Evolutionary conservation across 1,140 invertebrate species (phyloP), one percentile per base, ranked within the genome.

Genomic region (Agraylea sexmaculata): DNA sequence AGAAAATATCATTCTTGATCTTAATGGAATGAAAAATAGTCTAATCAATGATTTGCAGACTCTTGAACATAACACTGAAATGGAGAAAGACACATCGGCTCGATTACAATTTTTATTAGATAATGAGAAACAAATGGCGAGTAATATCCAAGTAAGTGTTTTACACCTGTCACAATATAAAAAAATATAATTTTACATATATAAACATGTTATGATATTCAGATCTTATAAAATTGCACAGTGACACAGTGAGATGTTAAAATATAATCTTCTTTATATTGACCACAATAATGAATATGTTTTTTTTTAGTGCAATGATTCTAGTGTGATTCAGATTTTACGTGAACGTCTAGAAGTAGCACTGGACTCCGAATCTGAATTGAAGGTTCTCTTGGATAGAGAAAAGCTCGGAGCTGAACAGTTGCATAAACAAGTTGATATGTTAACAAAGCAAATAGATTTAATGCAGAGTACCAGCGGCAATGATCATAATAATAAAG

Each of bases 271-370:
- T n/a, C n/a, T n/a, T n/a, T n/a, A n/a, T n/a, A n/a, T n/a, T n/a
- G n/a, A n/a, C n/a, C n/a, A n/a, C n/a, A 22, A 34, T 27, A 13
- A 27, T 27, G 23, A 27, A 8, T 21, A n/a, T 23, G 18, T 8
- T 22, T 11, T 16, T 44, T 46, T 47, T 4, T 51, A 75, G 56
- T 61, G 70, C 25, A 70, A 76, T 54, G 74, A 77, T 53, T 65
- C 73, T 1, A 64, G 70, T 40, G 67, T 77, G 44, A 73, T 78
- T 37, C 64, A 74, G 50, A 70, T 75, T 23, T 61, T 80, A 45
- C 68, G 73, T 27, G 64, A 69, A 10, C 68, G 72, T 3, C 51
- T 83, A 1, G 77, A 80, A 46, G 58, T 65, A 0, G 66, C 71
- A 0, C 59, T 75, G 40, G 69, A 77, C 22, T 70, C 74, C 7